A percentile compares a stretch with the other conserved stretches of the same genome.
Conservation (phyloP, 2,113 vertebrate genomes). For the Ondatra zibethicus region DNA sequence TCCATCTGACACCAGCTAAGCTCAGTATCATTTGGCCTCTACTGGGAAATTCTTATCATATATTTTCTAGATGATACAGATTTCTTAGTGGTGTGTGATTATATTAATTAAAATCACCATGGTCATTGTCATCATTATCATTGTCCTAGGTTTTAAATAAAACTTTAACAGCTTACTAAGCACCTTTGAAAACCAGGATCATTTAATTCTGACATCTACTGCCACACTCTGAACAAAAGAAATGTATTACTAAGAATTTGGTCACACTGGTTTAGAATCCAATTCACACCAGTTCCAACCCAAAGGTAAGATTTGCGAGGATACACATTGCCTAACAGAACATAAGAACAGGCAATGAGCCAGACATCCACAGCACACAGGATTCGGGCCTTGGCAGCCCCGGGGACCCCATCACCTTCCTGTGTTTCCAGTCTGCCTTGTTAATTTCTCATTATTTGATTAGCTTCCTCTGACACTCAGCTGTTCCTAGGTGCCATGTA, state of each 20-base stretch:
- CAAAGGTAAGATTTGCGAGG: background rate
- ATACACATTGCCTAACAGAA: background rate
- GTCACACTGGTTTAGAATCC: background rate
- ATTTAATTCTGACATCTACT: conserved; percentile 4
- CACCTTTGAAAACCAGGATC: background rate
- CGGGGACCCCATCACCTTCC: background rate
- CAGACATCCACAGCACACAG: background rate
- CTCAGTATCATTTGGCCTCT: background rate
- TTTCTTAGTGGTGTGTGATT: background rate
- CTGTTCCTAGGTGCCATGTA: background rate
- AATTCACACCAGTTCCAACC: background rate
- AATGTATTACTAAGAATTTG: conserved; percentile 9
- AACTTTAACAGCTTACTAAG: background rate
- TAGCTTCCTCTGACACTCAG: background rate
- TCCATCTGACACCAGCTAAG: background rate
- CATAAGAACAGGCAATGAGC: background rate
- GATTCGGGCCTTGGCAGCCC: background rate
- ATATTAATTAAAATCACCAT: background rate
- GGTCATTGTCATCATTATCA: background rate
- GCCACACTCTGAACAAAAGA: conserved; percentile 15
- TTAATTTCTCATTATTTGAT: background rate
- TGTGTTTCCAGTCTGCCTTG: background rate
- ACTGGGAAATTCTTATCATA: background rate
- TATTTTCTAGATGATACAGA: background rate
- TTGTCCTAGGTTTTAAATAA: background rate